Conservation (phyloP, 2,113 vertebrate species). For the Arothron firmamentum region DNA sequence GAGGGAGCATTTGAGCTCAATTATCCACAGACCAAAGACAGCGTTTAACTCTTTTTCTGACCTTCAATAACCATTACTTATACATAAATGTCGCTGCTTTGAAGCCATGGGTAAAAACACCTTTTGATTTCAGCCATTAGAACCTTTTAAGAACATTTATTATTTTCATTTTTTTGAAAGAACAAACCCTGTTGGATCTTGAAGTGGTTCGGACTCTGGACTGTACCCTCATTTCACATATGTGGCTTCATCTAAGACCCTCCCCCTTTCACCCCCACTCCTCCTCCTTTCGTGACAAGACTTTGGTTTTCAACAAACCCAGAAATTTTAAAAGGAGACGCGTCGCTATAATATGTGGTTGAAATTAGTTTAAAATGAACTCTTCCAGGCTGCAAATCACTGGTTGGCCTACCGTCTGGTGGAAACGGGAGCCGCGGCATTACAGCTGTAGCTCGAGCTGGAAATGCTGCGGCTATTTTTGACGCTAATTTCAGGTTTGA, state of each 20-base stretch:
- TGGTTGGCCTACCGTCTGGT: neutral
- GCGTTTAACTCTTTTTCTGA: constrained; percentile 12
- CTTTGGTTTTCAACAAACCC: no score
- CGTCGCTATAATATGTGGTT: no score
- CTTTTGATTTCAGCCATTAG: neutral
- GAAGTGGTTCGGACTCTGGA: no score
- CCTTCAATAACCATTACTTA: neutral
- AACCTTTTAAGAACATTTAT: no score
- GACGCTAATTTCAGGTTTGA: constrained; percentile 21
- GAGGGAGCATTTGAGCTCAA: constrained; percentile 55
- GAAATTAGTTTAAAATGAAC: no score
- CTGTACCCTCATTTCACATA: no score
- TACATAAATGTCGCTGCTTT: neutral
- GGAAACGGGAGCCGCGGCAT: neutral
- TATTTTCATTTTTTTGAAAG: no score
- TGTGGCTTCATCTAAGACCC: no score
- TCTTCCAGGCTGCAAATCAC: neutral
- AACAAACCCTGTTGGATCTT: no score
- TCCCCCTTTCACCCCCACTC: no score
- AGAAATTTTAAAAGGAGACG: no score
- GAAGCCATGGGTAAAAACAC: neutral
- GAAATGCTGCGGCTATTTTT: constrained; percentile 36
- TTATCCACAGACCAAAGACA: constrained; percentile 45
- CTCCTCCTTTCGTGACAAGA: no score
- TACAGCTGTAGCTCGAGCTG: constrained; percentile 3